Base-by-base conservation (phyloP, 1,140 invertebrate species). In the Drosophila sechellia region DNA sequence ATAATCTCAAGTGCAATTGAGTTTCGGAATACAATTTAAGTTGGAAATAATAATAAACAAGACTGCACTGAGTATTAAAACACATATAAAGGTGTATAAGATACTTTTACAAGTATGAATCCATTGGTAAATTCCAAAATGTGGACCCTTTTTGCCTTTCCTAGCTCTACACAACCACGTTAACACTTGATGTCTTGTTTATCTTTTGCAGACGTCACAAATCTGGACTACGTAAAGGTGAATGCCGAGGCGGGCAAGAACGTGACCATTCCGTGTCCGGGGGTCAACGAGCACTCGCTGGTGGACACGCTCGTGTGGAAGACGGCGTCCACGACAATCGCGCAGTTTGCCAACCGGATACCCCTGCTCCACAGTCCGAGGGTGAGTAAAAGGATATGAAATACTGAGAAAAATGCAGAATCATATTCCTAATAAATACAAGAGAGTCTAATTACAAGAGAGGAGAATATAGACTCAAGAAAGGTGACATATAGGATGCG, bases 201-300 rank as follows among this genome's bases (percentile, higher is more conserved):
- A 70, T 65, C 61, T 27, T 37, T 84, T 91, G 53, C 81, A 92
- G 94, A 95, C 90, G 92, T 94, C 61, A 93, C 93, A 78, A 93
- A 93, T 80, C 85, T 94, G 56, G 92, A 94, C 69, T 91, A 94
- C 59, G 92, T 94, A 60, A 94, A 93, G 53, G 92, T 95, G 42
- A 92, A 94, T 65, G 94, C 94, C 17, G 94, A 95, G 75, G 94
- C 95, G n/a, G 95, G 95, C 46, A 93, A 94, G 61, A 95, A 95
- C 90, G 93, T 95, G 57, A 94, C 94, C 42, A 89, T 95, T 72
- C 92, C 93, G 37, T 95, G 95, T 92, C 95, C 95, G 2, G 95
- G 95, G 12, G 94, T 95, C 40, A 94, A 93, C 52, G 94, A 95
- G 84, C 93, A 94, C 70, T 95, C 95, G 10, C 84, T 95, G 77